phyloP scores from a whole-genome alignment of 2,113 vertebrate genomes.

The Ptyas mucosa region DNA sequence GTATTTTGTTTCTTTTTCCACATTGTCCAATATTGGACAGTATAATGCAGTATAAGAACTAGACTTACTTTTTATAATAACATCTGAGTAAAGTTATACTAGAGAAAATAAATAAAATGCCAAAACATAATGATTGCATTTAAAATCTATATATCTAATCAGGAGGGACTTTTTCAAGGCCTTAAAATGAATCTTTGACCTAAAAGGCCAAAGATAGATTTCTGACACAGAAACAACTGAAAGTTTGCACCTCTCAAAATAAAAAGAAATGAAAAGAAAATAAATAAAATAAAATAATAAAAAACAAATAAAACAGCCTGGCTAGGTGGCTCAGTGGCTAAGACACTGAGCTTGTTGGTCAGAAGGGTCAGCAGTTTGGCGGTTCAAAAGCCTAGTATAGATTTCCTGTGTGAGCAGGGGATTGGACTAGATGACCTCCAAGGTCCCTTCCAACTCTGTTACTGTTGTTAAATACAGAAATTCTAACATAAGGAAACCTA shows the following conservation, averaged over 20 bases:
- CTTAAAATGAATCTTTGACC: neutral
- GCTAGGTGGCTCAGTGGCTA: too few relatives aligned
- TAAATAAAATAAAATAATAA: too few relatives aligned
- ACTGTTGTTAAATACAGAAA: neutral
- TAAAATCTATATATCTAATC: neutral
- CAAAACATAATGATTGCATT: neutral
- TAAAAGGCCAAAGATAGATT: neutral
- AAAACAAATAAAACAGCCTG: too few relatives aligned
- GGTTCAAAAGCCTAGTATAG: too few relatives aligned
- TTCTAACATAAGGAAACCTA: neutral
- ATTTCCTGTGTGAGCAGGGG: too few relatives aligned
- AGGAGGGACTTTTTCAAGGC: neutral
- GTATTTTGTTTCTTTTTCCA: neutral
- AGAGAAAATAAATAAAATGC: neutral
- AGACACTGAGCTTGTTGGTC: too few relatives aligned
- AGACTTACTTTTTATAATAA: neutral
- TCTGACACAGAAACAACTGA: neutral
- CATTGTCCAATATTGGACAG: neutral
- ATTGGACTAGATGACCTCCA: too few relatives aligned
- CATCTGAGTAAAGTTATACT: neutral
- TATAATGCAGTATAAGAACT: neutral
- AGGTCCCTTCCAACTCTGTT: too few relatives aligned
- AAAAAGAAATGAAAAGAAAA: neutral
- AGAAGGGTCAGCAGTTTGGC: too few relatives aligned
- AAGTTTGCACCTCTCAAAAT: neutral